phyloP scores from a whole-genome alignment of 2,888 invertebrate genomes.

The Dynastes hyllus region DNA sequence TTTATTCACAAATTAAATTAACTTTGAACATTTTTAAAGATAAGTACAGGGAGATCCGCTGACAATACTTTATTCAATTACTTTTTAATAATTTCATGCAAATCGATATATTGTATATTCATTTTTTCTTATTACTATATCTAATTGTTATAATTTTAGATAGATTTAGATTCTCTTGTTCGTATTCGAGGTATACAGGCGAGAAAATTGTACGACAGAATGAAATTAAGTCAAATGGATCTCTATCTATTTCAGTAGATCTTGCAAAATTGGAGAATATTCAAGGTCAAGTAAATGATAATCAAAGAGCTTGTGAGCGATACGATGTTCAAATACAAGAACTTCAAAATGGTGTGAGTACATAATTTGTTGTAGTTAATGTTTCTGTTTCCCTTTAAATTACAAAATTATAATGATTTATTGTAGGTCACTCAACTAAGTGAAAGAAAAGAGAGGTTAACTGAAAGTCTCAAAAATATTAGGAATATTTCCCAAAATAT shows the following conservation, averaged over 20 bases:
- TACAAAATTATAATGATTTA: background rate
- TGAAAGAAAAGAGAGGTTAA: constrained; percentile 54
- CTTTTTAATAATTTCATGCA: too few relatives aligned
- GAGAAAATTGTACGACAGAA: constrained; percentile 76
- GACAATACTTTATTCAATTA: too few relatives aligned
- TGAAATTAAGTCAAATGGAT: constrained; percentile 72
- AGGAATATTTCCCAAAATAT: constrained; percentile 51
- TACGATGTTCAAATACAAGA: constrained; percentile 63
- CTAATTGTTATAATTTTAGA: constrained; percentile 67
- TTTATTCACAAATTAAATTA: too few relatives aligned
- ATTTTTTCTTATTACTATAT: too few relatives aligned
- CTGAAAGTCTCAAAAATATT: constrained; percentile 48
- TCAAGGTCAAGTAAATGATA: constrained; percentile 61
- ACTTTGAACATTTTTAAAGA: too few relatives aligned
- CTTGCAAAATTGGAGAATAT: constrained; percentile 71
- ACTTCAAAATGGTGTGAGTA: constrained; percentile 66
- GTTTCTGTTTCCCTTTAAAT: background rate
- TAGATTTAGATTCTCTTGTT: constrained; percentile 75
- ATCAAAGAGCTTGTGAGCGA: constrained; percentile 55
- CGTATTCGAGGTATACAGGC: constrained; percentile 78
- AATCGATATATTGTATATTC: too few relatives aligned
- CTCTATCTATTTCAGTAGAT: constrained; percentile 77
- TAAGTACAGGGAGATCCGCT: too few relatives aligned
- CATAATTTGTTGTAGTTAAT: constrained; percentile 15
- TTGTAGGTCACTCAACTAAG: constrained; percentile 59